Evolutionary conservation across 1,140 invertebrate genomes (phyloP).

Genomic region (Agraylea sexmaculata): DNA sequence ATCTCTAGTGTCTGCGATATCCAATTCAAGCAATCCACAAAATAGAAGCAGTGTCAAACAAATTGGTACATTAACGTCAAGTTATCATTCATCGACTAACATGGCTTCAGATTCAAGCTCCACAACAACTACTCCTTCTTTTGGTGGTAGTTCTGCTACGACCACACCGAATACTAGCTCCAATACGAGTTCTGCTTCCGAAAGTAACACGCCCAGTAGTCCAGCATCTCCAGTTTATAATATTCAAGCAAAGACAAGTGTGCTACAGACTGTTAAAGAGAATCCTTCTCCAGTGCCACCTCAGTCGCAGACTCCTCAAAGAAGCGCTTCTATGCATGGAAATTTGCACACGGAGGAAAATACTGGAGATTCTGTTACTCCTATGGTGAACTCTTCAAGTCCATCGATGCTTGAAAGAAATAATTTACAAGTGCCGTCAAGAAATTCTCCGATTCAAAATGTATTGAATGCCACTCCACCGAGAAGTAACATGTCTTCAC

Average conservation of each 20-base stretch:
- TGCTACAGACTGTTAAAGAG: slow-evolving; percentile 18
- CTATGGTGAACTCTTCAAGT: background rate
- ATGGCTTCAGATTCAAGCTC: slow-evolving; percentile 34
- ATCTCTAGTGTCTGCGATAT: slow-evolving; percentile 3
- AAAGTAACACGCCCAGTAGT: slow-evolving; percentile 34
- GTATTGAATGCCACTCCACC: slow-evolving; percentile 11
- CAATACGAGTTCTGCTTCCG: slow-evolving; percentile 30
- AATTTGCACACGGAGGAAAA: slow-evolving; percentile 4
- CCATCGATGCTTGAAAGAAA: background rate
- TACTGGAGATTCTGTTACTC: background rate
- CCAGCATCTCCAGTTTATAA: slow-evolving; percentile 34
- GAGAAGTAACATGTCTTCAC: slow-evolving; percentile 18
- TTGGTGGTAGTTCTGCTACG: slow-evolving; percentile 28
- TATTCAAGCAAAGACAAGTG: slow-evolving; percentile 23
- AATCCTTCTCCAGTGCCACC: background rate
- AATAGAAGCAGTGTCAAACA: slow-evolving; percentile 6
- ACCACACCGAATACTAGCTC: slow-evolving; percentile 33
- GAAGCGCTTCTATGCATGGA: slow-evolving; percentile 10
- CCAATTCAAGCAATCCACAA: slow-evolving; percentile 10
- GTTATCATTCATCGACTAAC: slow-evolving; percentile 15
- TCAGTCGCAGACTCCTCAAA: slow-evolving; percentile 5
- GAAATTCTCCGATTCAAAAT: slow-evolving; percentile 15
- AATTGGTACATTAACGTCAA: slow-evolving; percentile 10
- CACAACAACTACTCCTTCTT: slow-evolving; percentile 32
- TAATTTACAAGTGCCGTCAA: slow-evolving; percentile 2